Evolutionary conservation across 1,140 invertebrate genomes (phyloP).

Genomic region (Nasonia longicornis): DNA sequence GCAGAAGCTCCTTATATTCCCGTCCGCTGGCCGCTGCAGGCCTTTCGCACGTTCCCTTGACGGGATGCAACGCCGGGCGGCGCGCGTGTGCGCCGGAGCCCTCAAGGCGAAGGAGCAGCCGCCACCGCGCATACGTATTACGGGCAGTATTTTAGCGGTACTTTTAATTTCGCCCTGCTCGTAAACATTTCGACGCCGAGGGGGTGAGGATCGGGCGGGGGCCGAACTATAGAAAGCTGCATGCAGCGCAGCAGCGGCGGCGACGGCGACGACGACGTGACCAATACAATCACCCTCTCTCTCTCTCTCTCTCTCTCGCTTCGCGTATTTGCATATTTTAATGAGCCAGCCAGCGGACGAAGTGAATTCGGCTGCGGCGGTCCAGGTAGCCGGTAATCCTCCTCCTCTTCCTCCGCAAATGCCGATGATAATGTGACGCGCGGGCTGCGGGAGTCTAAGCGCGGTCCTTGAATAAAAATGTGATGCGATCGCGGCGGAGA

Average conservation of each 20-base stretch:
- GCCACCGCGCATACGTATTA: constrained; percentile 54
- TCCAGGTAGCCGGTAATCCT: constrained; percentile 46
- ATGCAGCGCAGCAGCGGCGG: constrained; percentile 34
- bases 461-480: constrained; percentile 10
- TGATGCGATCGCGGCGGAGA: background rate
- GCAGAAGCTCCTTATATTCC: background rate
- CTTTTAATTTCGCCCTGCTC: constrained; percentile 68
- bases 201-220: constrained; percentile 55
- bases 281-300: background rate
- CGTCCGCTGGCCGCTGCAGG: background rate
- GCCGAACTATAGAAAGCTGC: constrained; percentile 51
- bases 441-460: constrained; percentile 39
- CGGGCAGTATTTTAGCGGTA: constrained; percentile 64
- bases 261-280: background rate
- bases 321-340: constrained; percentile 69
- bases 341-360: constrained; percentile 64
- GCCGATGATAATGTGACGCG: constrained; percentile 62
- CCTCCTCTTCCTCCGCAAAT: constrained; percentile 54
- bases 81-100: constrained; percentile 9
- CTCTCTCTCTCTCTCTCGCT: constrained; percentile 35
- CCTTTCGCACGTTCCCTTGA: constrained; percentile 44
- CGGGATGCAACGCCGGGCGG: background rate
- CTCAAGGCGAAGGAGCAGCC: background rate
- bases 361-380: constrained; percentile 48
- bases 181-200: constrained; percentile 66